Conservation (phyloP, 1,140 invertebrate species). For the Eriosoma lanigerum region DNA sequence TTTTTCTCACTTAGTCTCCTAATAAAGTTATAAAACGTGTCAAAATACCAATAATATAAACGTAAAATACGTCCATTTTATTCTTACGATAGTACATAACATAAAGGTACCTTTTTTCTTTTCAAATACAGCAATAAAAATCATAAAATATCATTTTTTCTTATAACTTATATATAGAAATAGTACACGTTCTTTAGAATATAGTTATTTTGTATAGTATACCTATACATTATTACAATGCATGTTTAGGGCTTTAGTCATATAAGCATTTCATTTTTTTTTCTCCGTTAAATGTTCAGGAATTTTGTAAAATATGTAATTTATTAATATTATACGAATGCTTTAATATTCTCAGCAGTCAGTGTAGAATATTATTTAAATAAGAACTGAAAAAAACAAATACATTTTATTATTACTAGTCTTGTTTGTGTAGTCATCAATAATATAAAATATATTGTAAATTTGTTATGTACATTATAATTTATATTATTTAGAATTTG, state of each 20-base stretch:
- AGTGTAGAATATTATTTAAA: no score
- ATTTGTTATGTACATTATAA: no score
- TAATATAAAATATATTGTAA: no score
- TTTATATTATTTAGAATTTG: no score
- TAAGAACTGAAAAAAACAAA: no score
- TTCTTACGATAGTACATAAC: neutral
- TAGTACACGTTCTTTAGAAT: neutral
- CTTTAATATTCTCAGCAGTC: no score
- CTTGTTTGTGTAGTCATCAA: no score
- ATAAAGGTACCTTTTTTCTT: constrained; percentile 32
- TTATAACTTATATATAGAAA: neutral
- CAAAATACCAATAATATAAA: constrained; percentile 37
- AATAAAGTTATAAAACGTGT: constrained; percentile 46
- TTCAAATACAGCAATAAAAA: constrained; percentile 19
- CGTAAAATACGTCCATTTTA: constrained; percentile 31
- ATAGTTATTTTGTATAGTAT: neutral
- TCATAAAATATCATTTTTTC: constrained; percentile 16
- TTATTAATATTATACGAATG: neutral
- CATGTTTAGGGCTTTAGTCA: neutral
- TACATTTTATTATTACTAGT: no score
- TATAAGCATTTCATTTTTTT: constrained; percentile 9
- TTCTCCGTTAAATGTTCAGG: neutral
- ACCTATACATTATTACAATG: neutral
- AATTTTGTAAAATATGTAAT: neutral
- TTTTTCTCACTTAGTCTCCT: neutral